Evolutionary conservation across 2,888 invertebrate genomes (phyloP).

Genomic region (Ceramica pisi): DNA sequence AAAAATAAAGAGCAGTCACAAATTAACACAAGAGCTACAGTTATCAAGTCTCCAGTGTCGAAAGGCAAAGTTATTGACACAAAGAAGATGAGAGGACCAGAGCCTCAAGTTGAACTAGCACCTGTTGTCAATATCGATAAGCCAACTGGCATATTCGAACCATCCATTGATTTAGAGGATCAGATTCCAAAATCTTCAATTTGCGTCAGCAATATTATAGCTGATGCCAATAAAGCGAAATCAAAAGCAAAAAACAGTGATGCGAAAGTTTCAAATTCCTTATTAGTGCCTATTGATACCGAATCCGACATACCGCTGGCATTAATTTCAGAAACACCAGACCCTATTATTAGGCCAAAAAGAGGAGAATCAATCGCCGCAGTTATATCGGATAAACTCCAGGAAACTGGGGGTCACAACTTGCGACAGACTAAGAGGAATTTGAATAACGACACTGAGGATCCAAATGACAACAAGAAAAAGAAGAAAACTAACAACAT

Average conservation of each 20-base stretch:
- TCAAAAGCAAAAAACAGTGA: constrained; percentile 77
- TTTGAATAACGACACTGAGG: constrained; percentile 81
- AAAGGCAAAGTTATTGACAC: constrained; percentile 87
- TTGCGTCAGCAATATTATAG: constrained; percentile 81
- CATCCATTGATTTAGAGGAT: constrained; percentile 92
- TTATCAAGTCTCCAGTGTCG: constrained; percentile 90
- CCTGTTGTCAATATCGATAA: constrained; percentile 86
- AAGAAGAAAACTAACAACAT: constrained; percentile 85
- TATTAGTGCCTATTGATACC: constrained; percentile 81
- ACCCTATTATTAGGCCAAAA: constrained; percentile 84
- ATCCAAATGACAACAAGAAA: constrained; percentile 84
- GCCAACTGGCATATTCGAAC: constrained; percentile 93
- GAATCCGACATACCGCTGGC: constrained; percentile 86
- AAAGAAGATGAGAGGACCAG: constrained; percentile 83
- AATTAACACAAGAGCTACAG: constrained; percentile 89
- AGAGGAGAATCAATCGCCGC: constrained; percentile 87
- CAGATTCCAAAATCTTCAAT: constrained; percentile 92
- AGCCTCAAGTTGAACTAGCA: constrained; percentile 73
- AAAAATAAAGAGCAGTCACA: constrained; percentile 81
- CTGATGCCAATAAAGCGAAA: constrained; percentile 85
- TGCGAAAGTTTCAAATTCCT: constrained; percentile 73
- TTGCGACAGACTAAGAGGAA: constrained; percentile 87
- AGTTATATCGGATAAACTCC: constrained; percentile 88
- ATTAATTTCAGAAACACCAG: constrained; percentile 84
- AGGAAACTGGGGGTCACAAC: constrained; percentile 86